These are phyloP conservation scores for Dugesia japonica DNA, from an alignment of 2,888 invertebrate species.

Conservation along the genomic window DNA sequence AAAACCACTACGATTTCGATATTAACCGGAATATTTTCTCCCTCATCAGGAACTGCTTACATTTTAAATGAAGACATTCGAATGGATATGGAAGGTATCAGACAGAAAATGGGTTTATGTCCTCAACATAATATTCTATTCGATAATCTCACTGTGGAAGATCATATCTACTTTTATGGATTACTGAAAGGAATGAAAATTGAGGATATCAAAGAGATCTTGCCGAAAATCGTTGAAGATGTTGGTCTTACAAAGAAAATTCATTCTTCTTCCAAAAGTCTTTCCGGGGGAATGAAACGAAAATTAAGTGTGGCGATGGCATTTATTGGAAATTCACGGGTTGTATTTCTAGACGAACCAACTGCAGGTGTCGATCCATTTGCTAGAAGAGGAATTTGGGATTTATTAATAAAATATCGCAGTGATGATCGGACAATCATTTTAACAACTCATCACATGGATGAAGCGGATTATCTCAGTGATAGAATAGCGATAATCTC, in stretches of 20 bases:
- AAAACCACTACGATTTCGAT: conserved; percentile 39
- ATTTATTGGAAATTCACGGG: conserved; percentile 60
- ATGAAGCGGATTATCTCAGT: conserved; percentile 51
- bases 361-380: conserved; percentile 70
- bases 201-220: conserved; percentile 46
- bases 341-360: conserved; percentile 66
- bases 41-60: conserved; percentile 60
- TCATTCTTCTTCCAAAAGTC: conserved; percentile 44
- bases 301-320: conserved; percentile 73
- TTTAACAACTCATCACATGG: conserved; percentile 52
- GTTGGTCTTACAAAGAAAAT: conserved; percentile 56
- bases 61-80: conserved; percentile 60
- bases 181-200: conserved; percentile 46
- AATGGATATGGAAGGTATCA: conserved; percentile 55
- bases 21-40: conserved; percentile 57
- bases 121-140: conserved; percentile 74
- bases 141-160: conserved; percentile 48
- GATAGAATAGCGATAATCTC: conserved; percentile 51
- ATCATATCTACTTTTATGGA: conserved; percentile 47
- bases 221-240: conserved; percentile 55
- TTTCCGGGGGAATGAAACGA: conserved; percentile 64
- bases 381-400: conserved; percentile 65
- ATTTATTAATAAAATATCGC: conserved; percentile 58
- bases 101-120: conserved; percentile 65
- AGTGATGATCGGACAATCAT: conserved; percentile 48